Evolutionary conservation across 2,888 invertebrate genomes (phyloP).

Genomic region (Andrena trimmerana): DNA sequence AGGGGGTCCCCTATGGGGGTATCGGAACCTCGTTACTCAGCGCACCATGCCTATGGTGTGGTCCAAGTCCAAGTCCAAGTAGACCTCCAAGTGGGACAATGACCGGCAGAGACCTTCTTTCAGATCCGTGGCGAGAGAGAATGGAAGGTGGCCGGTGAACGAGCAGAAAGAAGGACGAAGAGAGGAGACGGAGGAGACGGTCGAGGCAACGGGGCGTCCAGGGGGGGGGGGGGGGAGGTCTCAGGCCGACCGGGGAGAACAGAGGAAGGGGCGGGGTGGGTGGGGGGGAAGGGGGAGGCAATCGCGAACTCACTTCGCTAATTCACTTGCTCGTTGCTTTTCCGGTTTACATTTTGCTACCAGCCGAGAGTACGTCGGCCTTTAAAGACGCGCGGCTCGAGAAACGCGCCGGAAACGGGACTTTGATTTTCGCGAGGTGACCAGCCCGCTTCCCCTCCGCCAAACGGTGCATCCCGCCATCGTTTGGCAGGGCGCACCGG

Average conservation of each 20-base stretch:
- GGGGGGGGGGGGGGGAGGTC: not conserved
- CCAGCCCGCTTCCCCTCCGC: not conserved
- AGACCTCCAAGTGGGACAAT: constrained; percentile 84
- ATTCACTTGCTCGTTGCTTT: constrained; percentile 81
- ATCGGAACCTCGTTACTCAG: constrained; percentile 79
- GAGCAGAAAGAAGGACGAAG: constrained; percentile 68
- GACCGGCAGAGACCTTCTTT: constrained; percentile 85
- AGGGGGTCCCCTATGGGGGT: constrained; percentile 79
- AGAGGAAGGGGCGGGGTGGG: constrained; percentile 13
- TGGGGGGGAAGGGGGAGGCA: constrained; percentile 38
- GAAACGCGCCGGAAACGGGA: constrained; percentile 50
- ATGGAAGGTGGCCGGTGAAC: constrained; percentile 67
- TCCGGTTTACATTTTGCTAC: constrained; percentile 80
- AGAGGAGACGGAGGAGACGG: constrained; percentile 37
- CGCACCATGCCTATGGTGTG: constrained; percentile 77
- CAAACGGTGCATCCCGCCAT: not conserved
- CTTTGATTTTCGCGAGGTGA: constrained; percentile 47
- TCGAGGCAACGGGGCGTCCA: not conserved
- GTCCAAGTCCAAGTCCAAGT: constrained; percentile 80
- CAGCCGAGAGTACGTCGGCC: constrained; percentile 71
- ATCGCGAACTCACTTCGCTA: constrained; percentile 79
- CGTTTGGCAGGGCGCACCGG: not conserved
- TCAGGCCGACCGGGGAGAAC: constrained; percentile 30
- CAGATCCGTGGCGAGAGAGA: constrained; percentile 77
- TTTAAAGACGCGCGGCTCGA: constrained; percentile 58